A percentile compares a stretch with the other conserved stretches of the same genome.
Conservation (phyloP, 2,113 vertebrate species). For the Atrichornis clamosus region DNA sequence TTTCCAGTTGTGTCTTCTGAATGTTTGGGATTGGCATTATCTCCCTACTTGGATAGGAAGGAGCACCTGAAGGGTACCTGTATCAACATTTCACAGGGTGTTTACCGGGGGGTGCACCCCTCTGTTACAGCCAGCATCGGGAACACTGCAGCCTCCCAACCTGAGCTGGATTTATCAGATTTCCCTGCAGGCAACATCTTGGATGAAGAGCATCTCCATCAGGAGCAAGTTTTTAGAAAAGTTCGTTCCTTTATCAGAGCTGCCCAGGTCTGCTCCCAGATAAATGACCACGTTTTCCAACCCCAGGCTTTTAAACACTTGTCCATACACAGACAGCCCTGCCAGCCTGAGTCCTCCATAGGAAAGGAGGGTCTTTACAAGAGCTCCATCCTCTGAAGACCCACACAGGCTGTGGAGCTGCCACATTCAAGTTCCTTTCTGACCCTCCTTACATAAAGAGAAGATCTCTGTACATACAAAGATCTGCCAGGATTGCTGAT, state of each 20-base stretch:
- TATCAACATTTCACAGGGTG: rapidly evolving
- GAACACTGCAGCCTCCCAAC: neutral
- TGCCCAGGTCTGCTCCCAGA: neutral
- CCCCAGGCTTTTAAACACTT: neutral
- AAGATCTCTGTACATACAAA: neutral
- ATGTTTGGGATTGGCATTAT: neutral
- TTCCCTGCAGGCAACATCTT: neutral
- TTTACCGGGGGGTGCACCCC: rapidly evolving
- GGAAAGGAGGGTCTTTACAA: neutral
- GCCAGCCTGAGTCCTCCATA: too few relatives aligned
- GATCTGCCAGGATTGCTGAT: neutral
- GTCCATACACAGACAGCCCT: neutral
- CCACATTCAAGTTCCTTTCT: neutral
- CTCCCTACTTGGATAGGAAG: rapidly evolving
- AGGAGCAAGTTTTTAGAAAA: neutral
- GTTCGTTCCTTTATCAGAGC: neutral
- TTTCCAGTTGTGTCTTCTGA: neutral
- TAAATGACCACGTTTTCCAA: neutral
- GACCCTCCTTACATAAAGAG: neutral
- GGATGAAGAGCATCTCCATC: neutral
- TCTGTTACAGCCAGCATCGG: neutral
- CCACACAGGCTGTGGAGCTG: neutral
- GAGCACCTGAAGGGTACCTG: neutral
- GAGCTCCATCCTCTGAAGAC: neutral
- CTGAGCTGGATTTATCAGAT: neutral